A percentile compares a stretch with the other conserved stretches of the same genome.
Evolutionary conservation across 2,888 invertebrate species (phyloP).

Genomic region (Lasioglossum vierecki): DNA sequence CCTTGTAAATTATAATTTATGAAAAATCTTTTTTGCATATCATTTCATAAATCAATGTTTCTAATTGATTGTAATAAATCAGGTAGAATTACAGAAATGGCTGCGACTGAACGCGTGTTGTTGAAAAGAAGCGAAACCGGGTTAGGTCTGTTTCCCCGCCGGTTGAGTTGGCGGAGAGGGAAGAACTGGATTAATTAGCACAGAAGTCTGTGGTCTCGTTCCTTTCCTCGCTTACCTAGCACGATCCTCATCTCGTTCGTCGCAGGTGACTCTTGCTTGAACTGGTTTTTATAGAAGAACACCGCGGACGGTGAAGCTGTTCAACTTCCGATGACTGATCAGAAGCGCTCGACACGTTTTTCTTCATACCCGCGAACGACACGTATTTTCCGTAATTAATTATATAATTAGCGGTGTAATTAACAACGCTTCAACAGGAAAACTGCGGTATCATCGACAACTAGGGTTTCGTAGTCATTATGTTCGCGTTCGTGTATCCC

Average conservation of each 20-base stretch:
- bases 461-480: neutral
- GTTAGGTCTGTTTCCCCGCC: constrained; percentile 1
- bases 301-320: constrained; percentile 45
- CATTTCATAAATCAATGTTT: no score
- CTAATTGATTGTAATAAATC: no score
- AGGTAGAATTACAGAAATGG: constrained; percentile 15
- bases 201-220: constrained; percentile 54
- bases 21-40: no score
- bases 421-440: neutral
- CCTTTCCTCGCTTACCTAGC: constrained; percentile 63
- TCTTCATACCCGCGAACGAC: neutral
- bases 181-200: constrained; percentile 73
- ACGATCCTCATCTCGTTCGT: constrained; percentile 59
- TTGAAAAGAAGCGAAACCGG: constrained; percentile 32
- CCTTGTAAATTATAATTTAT: no score
- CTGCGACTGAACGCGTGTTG: constrained; percentile 10
- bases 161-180: constrained; percentile 43
- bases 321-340: constrained; percentile 48
- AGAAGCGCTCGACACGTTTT: constrained; percentile 7
- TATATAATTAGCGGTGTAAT: constrained; percentile 24
- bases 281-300: constrained; percentile 53
- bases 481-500: neutral
- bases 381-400: constrained; percentile 34
- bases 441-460: neutral
- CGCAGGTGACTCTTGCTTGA: constrained; percentile 56